These are phyloP conservation scores for Mycetomoellerius zeteki DNA, from an alignment of 1,140 invertebrate genomes.

Conservation along the genomic window DNA sequence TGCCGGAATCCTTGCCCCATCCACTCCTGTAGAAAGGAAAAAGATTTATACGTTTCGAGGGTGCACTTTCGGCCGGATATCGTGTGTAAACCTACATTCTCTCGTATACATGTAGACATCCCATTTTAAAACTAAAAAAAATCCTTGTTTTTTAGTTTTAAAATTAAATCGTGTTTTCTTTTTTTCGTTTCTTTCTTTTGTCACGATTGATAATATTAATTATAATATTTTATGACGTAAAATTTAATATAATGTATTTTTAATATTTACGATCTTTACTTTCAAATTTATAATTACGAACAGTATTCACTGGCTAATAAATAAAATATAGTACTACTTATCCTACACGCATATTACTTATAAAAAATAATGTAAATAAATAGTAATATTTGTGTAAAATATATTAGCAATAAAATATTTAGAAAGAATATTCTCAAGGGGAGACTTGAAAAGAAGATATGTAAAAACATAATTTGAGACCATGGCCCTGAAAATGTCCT, in stretches of 20 bases:
- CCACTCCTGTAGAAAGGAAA: not conserved
- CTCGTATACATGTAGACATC: not conserved
- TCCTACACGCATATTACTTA: not conserved
- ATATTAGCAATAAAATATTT: not conserved
- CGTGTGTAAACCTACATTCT: constrained; percentile 22
- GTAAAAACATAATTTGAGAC: not conserved
- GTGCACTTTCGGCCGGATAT: constrained; percentile 50
- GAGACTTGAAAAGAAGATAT: not conserved
- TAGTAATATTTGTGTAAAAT: not conserved
- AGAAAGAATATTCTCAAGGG: not conserved
- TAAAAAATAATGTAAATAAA: not conserved
- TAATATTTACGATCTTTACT: not conserved
- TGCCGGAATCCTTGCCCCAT: not conserved
- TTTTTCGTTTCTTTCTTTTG: not conserved
- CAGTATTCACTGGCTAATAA: not conserved
- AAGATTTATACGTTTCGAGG: constrained; percentile 69
- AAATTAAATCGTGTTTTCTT: not conserved
- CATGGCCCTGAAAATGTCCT: constrained; percentile 42
- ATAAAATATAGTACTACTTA: not conserved
- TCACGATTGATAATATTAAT: not conserved
- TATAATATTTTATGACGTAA: not conserved
- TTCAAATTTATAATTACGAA: not conserved
- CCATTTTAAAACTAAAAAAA: too few relatives aligned
- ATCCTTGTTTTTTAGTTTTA: not conserved
- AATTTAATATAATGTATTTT: not conserved